Conservation (phyloP, 2,797 vertebrate species). For the Tokudaia muenninki region DNA sequence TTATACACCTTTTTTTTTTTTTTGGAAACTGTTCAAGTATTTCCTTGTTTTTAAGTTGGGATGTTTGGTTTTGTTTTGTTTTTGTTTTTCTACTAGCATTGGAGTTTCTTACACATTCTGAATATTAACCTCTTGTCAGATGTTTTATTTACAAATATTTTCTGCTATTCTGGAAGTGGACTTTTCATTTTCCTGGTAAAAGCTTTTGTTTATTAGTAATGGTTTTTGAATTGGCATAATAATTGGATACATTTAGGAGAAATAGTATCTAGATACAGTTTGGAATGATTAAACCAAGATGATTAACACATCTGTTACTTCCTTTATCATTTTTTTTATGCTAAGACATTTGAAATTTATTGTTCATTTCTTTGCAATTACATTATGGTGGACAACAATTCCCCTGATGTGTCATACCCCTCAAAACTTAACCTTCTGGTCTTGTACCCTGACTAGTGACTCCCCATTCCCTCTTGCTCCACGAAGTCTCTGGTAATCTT, state of each 20-base stretch:
- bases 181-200: not conserved
- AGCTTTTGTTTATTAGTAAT: not conserved
- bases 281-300: not conserved
- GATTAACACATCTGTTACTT: not conserved
- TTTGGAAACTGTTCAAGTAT: not conserved
- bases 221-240: not conserved
- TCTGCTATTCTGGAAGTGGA: not conserved
- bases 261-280: not conserved
- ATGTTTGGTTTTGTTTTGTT: not conserved
- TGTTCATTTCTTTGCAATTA: not conserved
- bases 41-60: not conserved
- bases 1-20: too few species aligned
- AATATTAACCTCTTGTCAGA: not conserved
- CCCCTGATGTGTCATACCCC: not conserved
- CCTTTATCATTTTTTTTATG: not conserved
- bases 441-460: not conserved
- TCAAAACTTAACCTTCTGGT: not conserved
- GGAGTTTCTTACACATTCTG: not conserved
- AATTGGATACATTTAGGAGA: too few species aligned
- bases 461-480: not conserved
- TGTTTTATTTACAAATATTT: not conserved
- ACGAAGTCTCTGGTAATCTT: not conserved
- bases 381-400: not conserved
- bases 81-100: not conserved
- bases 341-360: not conserved